A percentile compares a stretch with the other conserved stretches of the same genome.
Evolutionary conservation across 2,113 vertebrate species (phyloP).

Genomic region (Megaleporinus macrocephalus): DNA sequence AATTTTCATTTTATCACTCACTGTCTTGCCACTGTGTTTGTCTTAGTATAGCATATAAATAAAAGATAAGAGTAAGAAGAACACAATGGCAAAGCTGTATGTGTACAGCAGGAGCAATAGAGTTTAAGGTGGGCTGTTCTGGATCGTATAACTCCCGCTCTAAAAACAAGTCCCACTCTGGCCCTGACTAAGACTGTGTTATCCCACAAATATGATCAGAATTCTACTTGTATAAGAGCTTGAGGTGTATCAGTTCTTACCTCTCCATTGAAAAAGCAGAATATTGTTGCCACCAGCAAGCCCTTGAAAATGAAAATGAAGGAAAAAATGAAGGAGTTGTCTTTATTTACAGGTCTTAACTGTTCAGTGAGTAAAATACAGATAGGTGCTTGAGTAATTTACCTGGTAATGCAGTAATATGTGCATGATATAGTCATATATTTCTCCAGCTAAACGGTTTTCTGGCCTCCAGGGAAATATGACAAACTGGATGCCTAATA

Average conservation of each 20-base stretch:
- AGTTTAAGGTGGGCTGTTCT: no score
- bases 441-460: constrained; percentile 88
- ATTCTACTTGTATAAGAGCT: no score
- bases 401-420: constrained; percentile 98
- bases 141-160: no score
- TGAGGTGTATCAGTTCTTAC: constrained; percentile 83
- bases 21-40: no score
- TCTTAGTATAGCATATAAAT: no score
- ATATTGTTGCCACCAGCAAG: constrained; percentile 94
- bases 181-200: neutral
- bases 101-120: no score
- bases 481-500: constrained; percentile 96
- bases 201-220: no score
- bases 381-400: constrained; percentile 28
- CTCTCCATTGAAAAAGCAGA: constrained; percentile 98
- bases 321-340: neutral
- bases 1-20: no score
- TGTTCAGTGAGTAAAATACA: neutral
- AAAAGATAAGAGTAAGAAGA: no score
- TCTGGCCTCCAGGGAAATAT: constrained; percentile 96
- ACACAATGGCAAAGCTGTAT: no score
- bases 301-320: constrained; percentile 79
- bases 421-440: constrained; percentile 97
- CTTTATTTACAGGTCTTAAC: neutral
- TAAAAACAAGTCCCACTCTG: no score